Conservation (phyloP, 2,888 invertebrate genomes). For the Cinara cedri region DNA sequence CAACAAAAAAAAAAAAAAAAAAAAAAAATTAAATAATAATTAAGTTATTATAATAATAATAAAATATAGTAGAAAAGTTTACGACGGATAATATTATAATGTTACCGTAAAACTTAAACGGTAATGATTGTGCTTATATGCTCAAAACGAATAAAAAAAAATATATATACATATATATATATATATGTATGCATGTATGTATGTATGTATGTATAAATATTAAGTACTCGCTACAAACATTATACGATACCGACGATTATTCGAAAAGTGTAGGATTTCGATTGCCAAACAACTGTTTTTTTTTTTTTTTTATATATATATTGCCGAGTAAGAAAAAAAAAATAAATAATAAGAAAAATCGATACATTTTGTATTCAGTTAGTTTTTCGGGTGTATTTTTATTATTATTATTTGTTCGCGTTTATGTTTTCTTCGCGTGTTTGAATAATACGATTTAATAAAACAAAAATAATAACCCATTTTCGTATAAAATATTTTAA, state of each 20-base stretch:
- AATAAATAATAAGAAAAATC: too few species aligned
- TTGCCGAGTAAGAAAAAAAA: neutral
- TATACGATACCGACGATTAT: neutral
- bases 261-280: constrained; percentile 39
- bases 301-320: constrained; percentile 34
- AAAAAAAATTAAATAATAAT: constrained; percentile 40
- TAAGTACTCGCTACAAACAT: too few species aligned
- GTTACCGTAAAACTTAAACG: constrained; percentile 1
- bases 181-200: too few species aligned
- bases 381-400: constrained; percentile 11
- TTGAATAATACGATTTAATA: neutral
- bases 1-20: constrained; percentile 31
- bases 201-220: too few species aligned
- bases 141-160: constrained; percentile 24
- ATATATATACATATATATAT: constrained; percentile 7
- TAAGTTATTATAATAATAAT: constrained; percentile 30
- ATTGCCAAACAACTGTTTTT: constrained; percentile 53
- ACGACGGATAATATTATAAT: neutral
- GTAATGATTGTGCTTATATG: constrained; percentile 46
- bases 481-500: constrained; percentile 19
- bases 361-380: constrained; percentile 42
- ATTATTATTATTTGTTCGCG: neutral
- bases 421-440: neutral
- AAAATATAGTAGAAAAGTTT: constrained; percentile 26
- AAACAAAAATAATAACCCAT: neutral